Conservation (phyloP, 2,113 vertebrate genomes). For the Halcyon malimbica region DNA sequence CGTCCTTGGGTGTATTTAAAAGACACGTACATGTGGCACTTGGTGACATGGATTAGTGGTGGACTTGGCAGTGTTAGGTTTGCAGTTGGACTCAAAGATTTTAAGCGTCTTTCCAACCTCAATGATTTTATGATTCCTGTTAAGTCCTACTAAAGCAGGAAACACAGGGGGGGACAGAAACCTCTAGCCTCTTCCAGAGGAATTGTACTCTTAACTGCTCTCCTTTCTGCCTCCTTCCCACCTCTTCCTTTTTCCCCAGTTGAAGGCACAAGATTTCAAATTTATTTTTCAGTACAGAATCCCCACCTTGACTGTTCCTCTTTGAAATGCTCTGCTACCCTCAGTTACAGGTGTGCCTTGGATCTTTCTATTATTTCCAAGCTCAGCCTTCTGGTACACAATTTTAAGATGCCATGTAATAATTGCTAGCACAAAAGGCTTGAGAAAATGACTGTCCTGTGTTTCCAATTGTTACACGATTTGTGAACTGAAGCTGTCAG, state of each 20-base stretch:
- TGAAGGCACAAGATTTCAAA: background rate
- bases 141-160: background rate
- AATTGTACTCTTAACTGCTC: background rate
- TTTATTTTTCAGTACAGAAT: background rate
- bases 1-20: background rate
- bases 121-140: background rate
- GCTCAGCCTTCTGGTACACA: background rate
- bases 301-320: background rate
- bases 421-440: slow-evolving; percentile 5
- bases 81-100: background rate
- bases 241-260: background rate
- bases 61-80: background rate
- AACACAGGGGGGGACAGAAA: background rate
- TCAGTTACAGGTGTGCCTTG: background rate
- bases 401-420: background rate
- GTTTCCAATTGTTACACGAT: background rate
- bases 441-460: background rate
- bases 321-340: background rate
- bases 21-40: fast-evolving
- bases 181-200: background rate
- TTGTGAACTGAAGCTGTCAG: background rate
- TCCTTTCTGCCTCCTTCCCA: background rate
- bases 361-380: background rate
- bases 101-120: background rate
- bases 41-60: background rate